Evolutionary conservation across 2,888 invertebrate genomes (phyloP).

Genomic region (Chirona hameri): DNA sequence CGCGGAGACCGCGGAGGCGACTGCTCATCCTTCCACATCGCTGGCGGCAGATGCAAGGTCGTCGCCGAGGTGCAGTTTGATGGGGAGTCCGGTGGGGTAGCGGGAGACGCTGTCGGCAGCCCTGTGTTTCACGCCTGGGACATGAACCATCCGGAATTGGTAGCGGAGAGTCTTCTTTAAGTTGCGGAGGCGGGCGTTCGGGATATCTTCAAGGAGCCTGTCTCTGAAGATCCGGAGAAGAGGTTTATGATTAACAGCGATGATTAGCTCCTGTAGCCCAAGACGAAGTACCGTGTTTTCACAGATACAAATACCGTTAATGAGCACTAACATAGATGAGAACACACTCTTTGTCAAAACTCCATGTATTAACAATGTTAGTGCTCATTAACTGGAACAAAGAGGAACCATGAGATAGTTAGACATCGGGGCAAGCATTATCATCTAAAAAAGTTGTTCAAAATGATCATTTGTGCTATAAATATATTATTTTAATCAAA

Average conservation of each 20-base stretch:
- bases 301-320: background rate
- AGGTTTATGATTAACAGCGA: background rate
- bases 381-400: too few relatives aligned
- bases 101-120: slow-evolving; percentile 6
- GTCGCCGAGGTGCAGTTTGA: background rate
- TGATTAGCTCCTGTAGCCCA: background rate
- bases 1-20: too few relatives aligned
- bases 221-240: slow-evolving; percentile 1
- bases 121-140: background rate
- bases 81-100: background rate
- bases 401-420: too few relatives aligned
- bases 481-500: too few relatives aligned
- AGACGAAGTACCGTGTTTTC: background rate
- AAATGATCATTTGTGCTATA: too few relatives aligned
- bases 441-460: too few relatives aligned
- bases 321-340: too few relatives aligned
- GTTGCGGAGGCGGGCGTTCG: background rate
- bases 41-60: background rate
- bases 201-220: background rate
- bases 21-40: too few relatives aligned
- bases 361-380: too few relatives aligned
- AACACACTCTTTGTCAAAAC: too few relatives aligned
- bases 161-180: background rate
- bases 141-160: background rate
- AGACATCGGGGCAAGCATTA: too few relatives aligned